Conservation (phyloP, 2,888 invertebrate genomes). For the Acanthosoma haemorrhoidale region DNA sequence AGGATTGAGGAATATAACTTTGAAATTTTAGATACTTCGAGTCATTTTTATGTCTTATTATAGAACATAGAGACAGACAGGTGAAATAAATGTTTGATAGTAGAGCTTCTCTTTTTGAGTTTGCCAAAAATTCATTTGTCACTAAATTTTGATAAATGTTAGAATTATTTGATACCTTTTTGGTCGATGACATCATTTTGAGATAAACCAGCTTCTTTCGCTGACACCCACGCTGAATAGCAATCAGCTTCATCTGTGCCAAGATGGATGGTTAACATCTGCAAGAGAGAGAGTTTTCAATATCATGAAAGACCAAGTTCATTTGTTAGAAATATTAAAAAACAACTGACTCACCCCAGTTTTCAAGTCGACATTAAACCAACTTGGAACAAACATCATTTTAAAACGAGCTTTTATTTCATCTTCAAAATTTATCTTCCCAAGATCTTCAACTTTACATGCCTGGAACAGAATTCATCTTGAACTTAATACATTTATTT, state of each 20-base stretch:
- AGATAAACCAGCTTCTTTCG: constrained; percentile 86
- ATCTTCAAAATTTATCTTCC: constrained; percentile 85
- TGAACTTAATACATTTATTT: neutral
- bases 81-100: too few species aligned
- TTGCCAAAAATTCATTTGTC: too few species aligned
- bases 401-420: constrained; percentile 87
- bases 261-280: constrained; percentile 95
- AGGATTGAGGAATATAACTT: neutral
- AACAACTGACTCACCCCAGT: constrained; percentile 68
- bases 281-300: constrained; percentile 33
- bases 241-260: constrained; percentile 97
- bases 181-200: constrained; percentile 66
- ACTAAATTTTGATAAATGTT: too few species aligned
- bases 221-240: constrained; percentile 97
- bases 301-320: neutral
- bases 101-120: too few species aligned
- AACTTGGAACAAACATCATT: constrained; percentile 94
- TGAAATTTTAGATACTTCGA: neutral
- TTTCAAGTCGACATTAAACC: constrained; percentile 98
- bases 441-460: constrained; percentile 82
- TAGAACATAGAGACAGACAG: too few species aligned
- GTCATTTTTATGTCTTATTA: too few species aligned
- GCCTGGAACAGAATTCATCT: constrained; percentile 50
- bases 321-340: neutral
- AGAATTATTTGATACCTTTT: constrained; percentile 51